Evolutionary conservation across 2,888 invertebrate genomes (phyloP).

Genomic region (Thereva unica): DNA sequence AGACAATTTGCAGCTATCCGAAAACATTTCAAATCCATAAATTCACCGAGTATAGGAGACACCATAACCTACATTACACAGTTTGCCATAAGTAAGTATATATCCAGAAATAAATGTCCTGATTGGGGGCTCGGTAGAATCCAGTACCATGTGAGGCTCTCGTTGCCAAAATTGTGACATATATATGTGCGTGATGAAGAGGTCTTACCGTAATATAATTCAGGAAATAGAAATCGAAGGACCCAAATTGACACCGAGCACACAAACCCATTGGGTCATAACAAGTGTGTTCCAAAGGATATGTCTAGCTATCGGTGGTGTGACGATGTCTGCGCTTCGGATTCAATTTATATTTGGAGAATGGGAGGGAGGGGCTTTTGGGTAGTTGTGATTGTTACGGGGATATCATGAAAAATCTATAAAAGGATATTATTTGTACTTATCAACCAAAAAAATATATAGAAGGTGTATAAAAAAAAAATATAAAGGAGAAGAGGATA

Average conservation of each 20-base stretch:
- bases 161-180: background rate
- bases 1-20: no score
- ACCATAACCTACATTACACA: slow-evolving; percentile 16
- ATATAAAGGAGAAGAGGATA: no score
- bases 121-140: slow-evolving; percentile 1
- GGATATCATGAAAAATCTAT: no score
- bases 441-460: no score
- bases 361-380: background rate
- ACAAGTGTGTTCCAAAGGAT: background rate
- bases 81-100: background rate
- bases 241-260: slow-evolving; percentile 30
- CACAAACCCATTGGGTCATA: slow-evolving; percentile 1
- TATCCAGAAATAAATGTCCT: slow-evolving; percentile 8
- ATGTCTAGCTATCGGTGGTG: background rate
- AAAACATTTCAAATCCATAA: no score
- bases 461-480: no score
- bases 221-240: slow-evolving; percentile 11
- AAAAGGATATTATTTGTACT: no score
- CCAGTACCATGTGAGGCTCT: slow-evolving; percentile 12
- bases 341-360: background rate
- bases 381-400: no score
- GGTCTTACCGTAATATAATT: background rate
- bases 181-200: slow-evolving; percentile 18
- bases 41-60: background rate
- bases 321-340: background rate